phyloP scores from a whole-genome alignment of 2,797 vertebrate species.

The Eremophila alpestris region DNA sequence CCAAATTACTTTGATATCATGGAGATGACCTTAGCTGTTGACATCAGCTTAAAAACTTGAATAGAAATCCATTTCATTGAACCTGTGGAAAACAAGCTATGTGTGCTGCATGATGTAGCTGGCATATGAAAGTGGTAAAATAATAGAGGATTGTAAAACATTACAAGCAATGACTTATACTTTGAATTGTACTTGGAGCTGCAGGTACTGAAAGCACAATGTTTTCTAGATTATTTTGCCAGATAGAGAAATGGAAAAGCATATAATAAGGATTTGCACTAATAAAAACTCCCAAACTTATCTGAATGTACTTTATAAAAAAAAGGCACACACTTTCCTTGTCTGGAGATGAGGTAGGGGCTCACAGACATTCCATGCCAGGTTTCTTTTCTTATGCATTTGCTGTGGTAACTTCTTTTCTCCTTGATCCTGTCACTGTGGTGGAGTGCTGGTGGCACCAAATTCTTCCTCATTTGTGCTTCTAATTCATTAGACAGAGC shows the following conservation, averaged over 20 bases:
- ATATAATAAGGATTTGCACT: background rate
- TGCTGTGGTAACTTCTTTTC: background rate
- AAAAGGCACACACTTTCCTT: background rate
- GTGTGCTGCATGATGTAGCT: background rate
- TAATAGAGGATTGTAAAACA: conserved; percentile 8
- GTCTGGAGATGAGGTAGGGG: background rate
- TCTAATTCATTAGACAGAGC: background rate
- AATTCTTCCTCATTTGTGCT: background rate
- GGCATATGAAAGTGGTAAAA: background rate
- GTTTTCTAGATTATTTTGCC: background rate
- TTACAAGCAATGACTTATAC: background rate
- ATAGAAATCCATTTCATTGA: background rate
- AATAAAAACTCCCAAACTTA: background rate
- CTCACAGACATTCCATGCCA: background rate
- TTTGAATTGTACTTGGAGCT: background rate
- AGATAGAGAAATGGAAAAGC: background rate
- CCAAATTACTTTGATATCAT: background rate
- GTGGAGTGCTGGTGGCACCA: background rate
- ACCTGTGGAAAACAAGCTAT: background rate
- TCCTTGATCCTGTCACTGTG: background rate
- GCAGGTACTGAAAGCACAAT: background rate
- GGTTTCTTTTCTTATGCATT: background rate
- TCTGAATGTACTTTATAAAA: background rate
- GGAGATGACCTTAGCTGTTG: background rate
- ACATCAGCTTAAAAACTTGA: background rate